Percentiles rank a stretch among this genome's conserved stretches.
Evolutionary conservation across 1,140 invertebrate species (phyloP).

Genomic region (Microplitis demolitor): DNA sequence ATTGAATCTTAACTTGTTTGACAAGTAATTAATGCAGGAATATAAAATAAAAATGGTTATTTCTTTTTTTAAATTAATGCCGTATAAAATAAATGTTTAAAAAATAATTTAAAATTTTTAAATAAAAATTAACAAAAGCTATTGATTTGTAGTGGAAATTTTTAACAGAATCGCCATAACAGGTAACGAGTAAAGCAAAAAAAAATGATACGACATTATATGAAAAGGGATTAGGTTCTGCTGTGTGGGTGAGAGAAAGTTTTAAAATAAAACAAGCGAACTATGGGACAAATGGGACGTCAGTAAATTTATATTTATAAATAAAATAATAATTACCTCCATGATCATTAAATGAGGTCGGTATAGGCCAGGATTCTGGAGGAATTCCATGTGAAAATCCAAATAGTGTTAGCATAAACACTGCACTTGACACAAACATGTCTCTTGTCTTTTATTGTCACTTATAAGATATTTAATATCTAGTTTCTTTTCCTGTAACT

Average conservation of each 20-base stretch:
- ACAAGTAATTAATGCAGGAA: too few species aligned
- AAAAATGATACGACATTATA: background rate
- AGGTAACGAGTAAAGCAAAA: background rate
- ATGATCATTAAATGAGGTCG: slow-evolving; percentile 57
- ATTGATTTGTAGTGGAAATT: background rate
- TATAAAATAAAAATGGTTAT: too few species aligned
- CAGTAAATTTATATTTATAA: background rate
- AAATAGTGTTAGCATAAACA: slow-evolving; percentile 49
- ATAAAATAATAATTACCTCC: slow-evolving; percentile 52
- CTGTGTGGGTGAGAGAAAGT: background rate
- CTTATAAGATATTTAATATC: slow-evolving; percentile 4
- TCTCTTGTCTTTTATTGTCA: slow-evolving; percentile 27
- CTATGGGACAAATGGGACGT: too few species aligned
- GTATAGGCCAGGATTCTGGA: slow-evolving; percentile 42
- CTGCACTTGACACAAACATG: slow-evolving; percentile 46
- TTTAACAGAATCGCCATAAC: slow-evolving; percentile 6
- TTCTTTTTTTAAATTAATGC: too few species aligned
- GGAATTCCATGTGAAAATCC: slow-evolving; percentile 49
- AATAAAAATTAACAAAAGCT: background rate
- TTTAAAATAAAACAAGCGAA: slow-evolving; percentile 1
- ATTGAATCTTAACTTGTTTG: too few species aligned
- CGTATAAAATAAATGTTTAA: background rate
- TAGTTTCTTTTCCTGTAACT: background rate
- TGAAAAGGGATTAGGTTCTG: background rate
- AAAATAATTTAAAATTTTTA: background rate